Evolutionary conservation across 2,113 vertebrate species (phyloP).

Genomic region (Dipodomys ordii): DNA sequence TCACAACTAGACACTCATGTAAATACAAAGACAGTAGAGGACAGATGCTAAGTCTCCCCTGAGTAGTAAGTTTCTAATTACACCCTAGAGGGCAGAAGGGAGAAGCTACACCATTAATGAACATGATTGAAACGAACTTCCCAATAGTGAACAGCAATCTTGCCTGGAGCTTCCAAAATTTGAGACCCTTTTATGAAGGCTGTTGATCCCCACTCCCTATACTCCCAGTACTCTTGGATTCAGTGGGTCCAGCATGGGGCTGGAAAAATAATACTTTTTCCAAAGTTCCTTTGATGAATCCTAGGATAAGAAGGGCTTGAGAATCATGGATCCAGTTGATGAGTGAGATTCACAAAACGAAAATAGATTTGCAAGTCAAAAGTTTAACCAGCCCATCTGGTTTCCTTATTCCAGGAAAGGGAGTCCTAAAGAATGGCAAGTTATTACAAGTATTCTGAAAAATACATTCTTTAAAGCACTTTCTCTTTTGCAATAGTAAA

Average conservation of each 20-base stretch:
- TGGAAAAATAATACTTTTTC: neutral
- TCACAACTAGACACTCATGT: neutral
- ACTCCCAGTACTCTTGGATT: neutral
- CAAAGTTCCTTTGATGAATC: constrained; percentile 5
- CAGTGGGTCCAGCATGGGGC: neutral
- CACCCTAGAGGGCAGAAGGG: neutral
- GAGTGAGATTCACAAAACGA: constrained; percentile 41
- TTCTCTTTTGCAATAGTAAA: constrained; percentile 62
- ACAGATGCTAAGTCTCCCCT: neutral
- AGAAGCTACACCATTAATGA: neutral
- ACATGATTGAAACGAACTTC: neutral
- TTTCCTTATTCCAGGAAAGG: constrained; percentile 42
- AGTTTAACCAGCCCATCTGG: constrained; percentile 7
- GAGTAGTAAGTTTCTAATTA: constrained; percentile 16
- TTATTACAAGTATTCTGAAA: constrained; percentile 46
- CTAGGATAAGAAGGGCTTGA: neutral
- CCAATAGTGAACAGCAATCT: neutral
- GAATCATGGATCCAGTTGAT: neutral
- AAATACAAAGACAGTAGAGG: constrained; percentile 29
- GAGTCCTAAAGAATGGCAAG: constrained; percentile 3
- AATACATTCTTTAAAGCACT: constrained; percentile 60
- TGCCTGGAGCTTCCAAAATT: neutral
- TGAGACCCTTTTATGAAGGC: neutral
- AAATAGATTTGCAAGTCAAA: constrained; percentile 12
- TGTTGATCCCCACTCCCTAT: neutral